Evolutionary conservation across 2,113 vertebrate species (phyloP), one percentile per base, ranked within the genome.

Genomic region (Quiscalus mexicanus): DNA sequence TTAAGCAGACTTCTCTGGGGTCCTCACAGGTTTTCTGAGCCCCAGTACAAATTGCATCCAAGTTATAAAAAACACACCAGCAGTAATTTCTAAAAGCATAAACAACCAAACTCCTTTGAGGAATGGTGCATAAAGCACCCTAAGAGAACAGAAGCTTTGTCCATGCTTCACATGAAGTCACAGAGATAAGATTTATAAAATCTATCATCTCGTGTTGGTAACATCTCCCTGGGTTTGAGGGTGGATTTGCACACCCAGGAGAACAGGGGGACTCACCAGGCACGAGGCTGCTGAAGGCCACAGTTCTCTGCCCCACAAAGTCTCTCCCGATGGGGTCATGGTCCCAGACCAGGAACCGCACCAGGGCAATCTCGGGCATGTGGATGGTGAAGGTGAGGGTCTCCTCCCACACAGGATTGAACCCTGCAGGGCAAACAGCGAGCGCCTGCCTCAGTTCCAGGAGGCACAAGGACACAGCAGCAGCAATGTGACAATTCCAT

Each of bases 341-440:
- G 96, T 99, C 99, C 99, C 99, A 99, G 31, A 99, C 99, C 0
- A 99, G 99, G 92, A 99, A 99, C 7, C 99, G 98, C 86, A 99
- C 99, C 94, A 99, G 96, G 75, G 98, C 99, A 30, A 99, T 97
- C 77, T 99, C 99, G 2, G 99, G 99, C 99, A 99, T 99, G 95
- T 99, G 99, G 67, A 99, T 97, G 13, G 99, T 99, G 84, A 99
- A 99, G 44, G 99, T 99, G 88, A 99, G 96, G 1, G 98, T 99
- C 97, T 99, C 99, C 96, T 99, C 99, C 99, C 99, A 99, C 9
- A 99, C 99, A 6, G 99, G 99, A 96, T 99, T 99, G 97, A 99
- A 99, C 60, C 99, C 99, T 99, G 96, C 33, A 77, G 79, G 39
- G 30, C 39, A 78, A 74, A 87, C 59, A 69, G 37, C 3, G 2